Conservation (phyloP, 2,797 vertebrate species). For the Falco peregrinus region DNA sequence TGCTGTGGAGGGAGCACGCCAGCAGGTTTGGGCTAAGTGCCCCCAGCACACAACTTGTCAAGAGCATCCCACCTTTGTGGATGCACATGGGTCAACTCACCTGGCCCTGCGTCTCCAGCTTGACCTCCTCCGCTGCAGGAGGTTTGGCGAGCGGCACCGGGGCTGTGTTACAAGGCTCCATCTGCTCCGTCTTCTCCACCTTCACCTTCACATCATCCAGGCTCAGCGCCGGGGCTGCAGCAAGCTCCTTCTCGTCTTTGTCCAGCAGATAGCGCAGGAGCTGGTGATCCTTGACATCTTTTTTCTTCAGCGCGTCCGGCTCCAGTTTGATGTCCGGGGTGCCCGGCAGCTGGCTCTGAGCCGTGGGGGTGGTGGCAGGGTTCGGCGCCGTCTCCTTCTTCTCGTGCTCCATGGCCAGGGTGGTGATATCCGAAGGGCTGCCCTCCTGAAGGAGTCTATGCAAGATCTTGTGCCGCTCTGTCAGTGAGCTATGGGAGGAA, state of each 20-base stretch:
- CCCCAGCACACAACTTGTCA: not conserved
- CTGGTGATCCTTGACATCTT: conserved; percentile 92
- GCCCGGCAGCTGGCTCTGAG: conserved; percentile 50
- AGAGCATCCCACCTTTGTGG: not conserved
- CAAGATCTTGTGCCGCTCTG: conserved; percentile 92
- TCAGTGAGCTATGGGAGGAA: conserved; percentile 91
- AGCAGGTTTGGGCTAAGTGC: not conserved
- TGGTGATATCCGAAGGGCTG: conserved; percentile 84
- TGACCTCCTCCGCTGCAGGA: conserved; percentile 68
- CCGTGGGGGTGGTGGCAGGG: conserved; percentile 51
- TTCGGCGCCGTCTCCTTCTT: conserved; percentile 70
- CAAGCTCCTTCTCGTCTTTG: conserved; percentile 93
- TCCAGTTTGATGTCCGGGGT: conserved; percentile 68
- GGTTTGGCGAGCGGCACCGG: conserved; percentile 40
- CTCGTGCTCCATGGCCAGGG: conserved; percentile 74
- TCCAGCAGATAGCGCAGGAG: conserved; percentile 94
- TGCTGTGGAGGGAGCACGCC: fast-evolving
- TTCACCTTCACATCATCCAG: conserved; percentile 92
- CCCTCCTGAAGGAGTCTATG: conserved; percentile 93
- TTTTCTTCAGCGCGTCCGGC: conserved; percentile 75
- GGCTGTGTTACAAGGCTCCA: conserved; percentile 75
- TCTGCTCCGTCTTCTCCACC: conserved; percentile 84
- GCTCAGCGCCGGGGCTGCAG: conserved; percentile 84
- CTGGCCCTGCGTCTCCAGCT: conserved; percentile 73
- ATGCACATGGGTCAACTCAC: conserved; percentile 47